Percentiles rank a stretch among this genome's conserved stretches.
Conservation (phyloP, 2,113 vertebrate species). For the Apaloderma vittatum region DNA sequence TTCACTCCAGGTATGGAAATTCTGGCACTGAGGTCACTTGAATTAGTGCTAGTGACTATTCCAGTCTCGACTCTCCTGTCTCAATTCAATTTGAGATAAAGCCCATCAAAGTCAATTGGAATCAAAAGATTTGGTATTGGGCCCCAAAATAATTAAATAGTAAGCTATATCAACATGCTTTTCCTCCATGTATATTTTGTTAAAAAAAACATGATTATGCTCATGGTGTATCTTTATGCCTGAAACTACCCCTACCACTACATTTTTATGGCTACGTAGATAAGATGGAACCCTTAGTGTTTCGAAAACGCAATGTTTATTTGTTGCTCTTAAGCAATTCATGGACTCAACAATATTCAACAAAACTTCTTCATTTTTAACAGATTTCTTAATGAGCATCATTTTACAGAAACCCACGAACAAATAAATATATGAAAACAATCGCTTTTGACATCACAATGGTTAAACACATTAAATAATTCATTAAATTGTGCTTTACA, state of each 20-base stretch:
- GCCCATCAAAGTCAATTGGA: not conserved
- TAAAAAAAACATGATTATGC: not conserved
- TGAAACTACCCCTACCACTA: not conserved
- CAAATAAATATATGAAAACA: constrained; percentile 76
- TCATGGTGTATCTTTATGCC: not conserved
- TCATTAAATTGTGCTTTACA: constrained; percentile 84
- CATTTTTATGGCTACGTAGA: not conserved
- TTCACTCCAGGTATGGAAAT: not conserved
- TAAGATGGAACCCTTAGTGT: constrained; percentile 5
- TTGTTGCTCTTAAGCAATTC: constrained; percentile 58
- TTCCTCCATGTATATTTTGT: not conserved
- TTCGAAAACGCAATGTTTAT: constrained; percentile 74
- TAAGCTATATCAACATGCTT: not conserved
- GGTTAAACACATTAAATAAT: constrained; percentile 82
- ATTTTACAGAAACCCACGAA: constrained; percentile 68
- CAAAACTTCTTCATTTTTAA: constrained; percentile 68
- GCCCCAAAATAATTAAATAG: not conserved
- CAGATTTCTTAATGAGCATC: constrained; percentile 68
- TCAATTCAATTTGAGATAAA: not conserved
- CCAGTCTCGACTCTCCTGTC: not conserved
- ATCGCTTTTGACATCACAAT: constrained; percentile 79
- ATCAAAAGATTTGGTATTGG: not conserved
- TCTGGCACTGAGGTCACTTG: not conserved
- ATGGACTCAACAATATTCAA: constrained; percentile 68
- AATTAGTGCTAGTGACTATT: not conserved